phyloP scores from a whole-genome alignment of 2,797 vertebrate species.

The Helarctos malayanus region DNA sequence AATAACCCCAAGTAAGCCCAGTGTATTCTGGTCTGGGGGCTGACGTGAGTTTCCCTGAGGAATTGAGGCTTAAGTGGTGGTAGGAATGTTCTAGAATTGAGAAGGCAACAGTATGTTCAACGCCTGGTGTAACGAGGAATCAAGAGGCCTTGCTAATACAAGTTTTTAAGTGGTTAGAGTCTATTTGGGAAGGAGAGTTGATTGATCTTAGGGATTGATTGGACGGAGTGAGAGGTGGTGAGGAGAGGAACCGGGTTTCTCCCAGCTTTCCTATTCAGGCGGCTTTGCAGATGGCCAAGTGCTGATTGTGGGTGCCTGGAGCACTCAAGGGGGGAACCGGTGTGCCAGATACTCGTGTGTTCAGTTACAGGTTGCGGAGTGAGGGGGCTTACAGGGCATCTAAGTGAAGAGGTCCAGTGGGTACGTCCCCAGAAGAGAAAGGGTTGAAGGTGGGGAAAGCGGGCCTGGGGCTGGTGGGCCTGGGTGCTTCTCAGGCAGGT shows the following conservation, averaged over 20 bases:
- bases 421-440: too few relatives aligned
- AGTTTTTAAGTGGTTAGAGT: not conserved
- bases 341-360: rapidly evolving
- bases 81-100: not conserved
- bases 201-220: rapidly evolving
- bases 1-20: not conserved
- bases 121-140: not conserved
- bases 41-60: not conserved
- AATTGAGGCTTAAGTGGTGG: not conserved
- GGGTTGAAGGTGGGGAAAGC: too few relatives aligned
- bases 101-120: not conserved
- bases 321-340: not conserved
- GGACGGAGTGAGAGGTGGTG: rapidly evolving
- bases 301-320: not conserved
- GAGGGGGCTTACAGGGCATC: not conserved
- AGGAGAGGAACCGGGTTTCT: not conserved
- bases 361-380: not conserved
- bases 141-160: not conserved
- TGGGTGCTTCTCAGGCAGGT: not conserved
- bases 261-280: not conserved
- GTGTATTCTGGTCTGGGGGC: not conserved
- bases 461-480: not conserved
- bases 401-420: not conserved
- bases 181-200: not conserved
- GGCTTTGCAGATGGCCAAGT: rapidly evolving